Conservation (phyloP, 2,113 vertebrate species). For the Psittacara wagleri region DNA sequence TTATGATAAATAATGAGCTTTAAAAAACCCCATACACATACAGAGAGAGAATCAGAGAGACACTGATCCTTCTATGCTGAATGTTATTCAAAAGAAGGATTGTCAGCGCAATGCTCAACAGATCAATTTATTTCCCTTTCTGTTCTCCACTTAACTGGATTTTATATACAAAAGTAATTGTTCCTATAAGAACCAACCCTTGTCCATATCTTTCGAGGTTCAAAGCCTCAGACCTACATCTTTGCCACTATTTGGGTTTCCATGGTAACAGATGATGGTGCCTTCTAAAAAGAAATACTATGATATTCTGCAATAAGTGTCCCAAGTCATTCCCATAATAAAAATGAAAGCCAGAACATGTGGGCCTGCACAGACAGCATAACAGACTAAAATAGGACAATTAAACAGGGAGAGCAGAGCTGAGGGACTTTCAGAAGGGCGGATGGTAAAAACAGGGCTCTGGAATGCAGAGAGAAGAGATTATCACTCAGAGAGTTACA, state of each 20-base stretch:
- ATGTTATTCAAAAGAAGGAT: neutral
- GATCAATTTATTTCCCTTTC: constrained; percentile 38
- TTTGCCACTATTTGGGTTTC: constrained; percentile 65
- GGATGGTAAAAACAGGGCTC: neutral
- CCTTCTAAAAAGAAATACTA: constrained; percentile 46
- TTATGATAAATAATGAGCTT: constrained; percentile 41
- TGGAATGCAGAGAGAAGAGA: neutral
- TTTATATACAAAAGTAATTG: constrained; percentile 35
- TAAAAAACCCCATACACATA: neutral
- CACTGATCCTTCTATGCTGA: neutral
- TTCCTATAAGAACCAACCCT: constrained; percentile 10
- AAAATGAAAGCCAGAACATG: neutral
- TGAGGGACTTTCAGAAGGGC: neutral
- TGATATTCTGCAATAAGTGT: constrained; percentile 45
- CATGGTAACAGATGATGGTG: constrained; percentile 69
- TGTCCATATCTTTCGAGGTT: constrained; percentile 14
- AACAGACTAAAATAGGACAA: neutral
- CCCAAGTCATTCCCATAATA: constrained; percentile 45
- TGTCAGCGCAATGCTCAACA: constrained; percentile 2
- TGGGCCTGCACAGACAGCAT: neutral
- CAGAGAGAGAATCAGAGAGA: neutral
- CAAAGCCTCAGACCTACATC: constrained; percentile 58
- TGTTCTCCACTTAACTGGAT: constrained; percentile 34
- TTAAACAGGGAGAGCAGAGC: neutral
- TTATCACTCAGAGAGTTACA: neutral